Evolutionary conservation across 2,888 invertebrate species (phyloP), one percentile per base, ranked within the genome.

Genomic region (Nebria salina): DNA sequence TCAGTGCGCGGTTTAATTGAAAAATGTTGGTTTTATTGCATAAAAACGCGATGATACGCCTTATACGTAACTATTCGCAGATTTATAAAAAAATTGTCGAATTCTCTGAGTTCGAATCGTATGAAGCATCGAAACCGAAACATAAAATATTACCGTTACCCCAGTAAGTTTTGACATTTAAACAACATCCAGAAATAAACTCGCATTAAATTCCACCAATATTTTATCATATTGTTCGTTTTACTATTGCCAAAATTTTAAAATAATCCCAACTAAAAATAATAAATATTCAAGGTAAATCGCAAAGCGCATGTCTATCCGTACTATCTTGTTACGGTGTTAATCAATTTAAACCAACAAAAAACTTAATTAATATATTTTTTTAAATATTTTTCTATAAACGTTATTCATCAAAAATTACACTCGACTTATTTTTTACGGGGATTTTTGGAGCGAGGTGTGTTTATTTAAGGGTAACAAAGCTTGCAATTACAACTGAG

Each of bases 251-350:
- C 76, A 76, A 43, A 68, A 54, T 72, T 20, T 72, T 77, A 70
- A 77, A 77, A 77, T 72, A 68, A 72, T 77, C 77, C 26, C 2
- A 13, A 54, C 11, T 11, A 72, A 70, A 68, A 70, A 77, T 70
- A 77, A 77, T 70, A 70, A 77, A 66, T 20, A 68, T 54, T 77
- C 72, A 72, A 77, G 77, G 72, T 77, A 72, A 70, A 54, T 26
- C 42, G 13, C 70, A 41, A 72, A 65, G 78, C 72, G 78, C 78
- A 78, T 73, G 78, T 65, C 73, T 73, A 73, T 78, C 73, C 78
- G n/a, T 41, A 11, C 15, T 41, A 11, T 54, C 64, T 78, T 78
- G 65, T 1, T 54, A 73, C 73, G 54, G 72, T 26, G 54, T 66
- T 15, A 15, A 34, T 26, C 5, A 70, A 26, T 2, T 2, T 70